phyloP scores from a whole-genome alignment of 2,797 vertebrate species.

The Paratrypauchen microcephalus region DNA sequence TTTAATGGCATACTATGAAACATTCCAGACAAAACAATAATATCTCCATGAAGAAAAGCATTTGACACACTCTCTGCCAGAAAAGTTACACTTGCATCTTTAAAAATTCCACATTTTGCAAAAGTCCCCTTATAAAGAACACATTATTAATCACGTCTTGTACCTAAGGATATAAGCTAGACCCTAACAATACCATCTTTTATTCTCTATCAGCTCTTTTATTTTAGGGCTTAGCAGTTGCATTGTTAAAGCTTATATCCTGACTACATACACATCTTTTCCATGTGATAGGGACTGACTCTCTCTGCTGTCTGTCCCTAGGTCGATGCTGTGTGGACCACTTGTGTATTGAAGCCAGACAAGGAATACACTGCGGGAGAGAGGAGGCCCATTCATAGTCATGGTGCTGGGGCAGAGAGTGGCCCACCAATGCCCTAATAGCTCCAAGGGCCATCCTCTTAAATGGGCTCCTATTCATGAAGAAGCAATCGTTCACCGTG shows the following conservation, averaged over 20 bases:
- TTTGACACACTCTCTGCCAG: too few relatives aligned
- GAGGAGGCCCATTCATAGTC: conserved; percentile 74
- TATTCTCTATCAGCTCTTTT: neutral
- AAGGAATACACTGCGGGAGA: conserved; percentile 65
- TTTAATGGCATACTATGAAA: too few relatives aligned
- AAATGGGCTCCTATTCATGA: conserved; percentile 38
- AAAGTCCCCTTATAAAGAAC: neutral
- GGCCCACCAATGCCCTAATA: conserved; percentile 36
- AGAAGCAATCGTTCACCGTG: neutral
- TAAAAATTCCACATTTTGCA: neutral
- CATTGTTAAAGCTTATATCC: neutral
- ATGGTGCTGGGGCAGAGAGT: conserved; percentile 50
- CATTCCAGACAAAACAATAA: too few relatives aligned
- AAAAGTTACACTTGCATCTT: neutral
- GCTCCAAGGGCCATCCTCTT: conserved; percentile 46
- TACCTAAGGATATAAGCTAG: neutral
- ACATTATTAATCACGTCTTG: neutral
- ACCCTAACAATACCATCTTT: neutral
- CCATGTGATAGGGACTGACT: neutral
- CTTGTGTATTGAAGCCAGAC: conserved; percentile 83
- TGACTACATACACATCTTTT: neutral
- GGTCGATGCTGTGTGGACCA: conserved; percentile 19
- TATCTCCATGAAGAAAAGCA: too few relatives aligned
- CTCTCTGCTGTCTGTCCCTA: conserved; percentile 1
- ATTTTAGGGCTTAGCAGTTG: neutral